Evolutionary conservation across 2,888 invertebrate species (phyloP).

Genomic region (Autographa gamma): DNA sequence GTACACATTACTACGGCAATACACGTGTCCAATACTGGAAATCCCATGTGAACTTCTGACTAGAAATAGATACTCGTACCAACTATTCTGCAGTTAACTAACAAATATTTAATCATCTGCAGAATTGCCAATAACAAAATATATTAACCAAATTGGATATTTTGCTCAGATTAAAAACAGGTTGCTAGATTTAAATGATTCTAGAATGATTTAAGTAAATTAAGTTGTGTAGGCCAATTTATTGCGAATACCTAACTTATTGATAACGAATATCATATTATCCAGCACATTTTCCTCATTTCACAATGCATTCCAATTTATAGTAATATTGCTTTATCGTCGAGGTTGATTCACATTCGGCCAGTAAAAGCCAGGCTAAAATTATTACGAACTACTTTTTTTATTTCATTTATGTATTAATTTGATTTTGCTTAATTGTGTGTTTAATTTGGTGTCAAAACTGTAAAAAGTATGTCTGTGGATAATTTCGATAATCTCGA

Average conservation of each 20-base stretch:
- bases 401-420: too few relatives aligned
- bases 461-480: too few relatives aligned
- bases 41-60: slow-evolving; percentile 11
- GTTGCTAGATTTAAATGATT: not conserved
- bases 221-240: not conserved
- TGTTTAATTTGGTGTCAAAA: too few relatives aligned
- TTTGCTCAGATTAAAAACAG: not conserved
- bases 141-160: too few relatives aligned
- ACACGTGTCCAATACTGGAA: slow-evolving; percentile 16
- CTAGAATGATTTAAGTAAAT: not conserved
- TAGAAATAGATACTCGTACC: not conserved
- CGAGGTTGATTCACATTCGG: too few relatives aligned
- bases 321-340: too few relatives aligned
- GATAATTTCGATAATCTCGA: too few relatives aligned
- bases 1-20: not conserved
- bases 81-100: not conserved
- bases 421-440: too few relatives aligned
- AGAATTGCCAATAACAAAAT: too few relatives aligned
- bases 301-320: not conserved
- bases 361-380: too few relatives aligned
- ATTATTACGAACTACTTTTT: too few relatives aligned
- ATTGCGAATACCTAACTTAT: not conserved
- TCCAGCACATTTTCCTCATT: not conserved
- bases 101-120: too few relatives aligned
- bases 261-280: not conserved